A percentile compares a stretch with the other conserved stretches of the same genome.
Conservation (phyloP, 2,113 vertebrate genomes). For the Protomyctophum bolini region DNA sequence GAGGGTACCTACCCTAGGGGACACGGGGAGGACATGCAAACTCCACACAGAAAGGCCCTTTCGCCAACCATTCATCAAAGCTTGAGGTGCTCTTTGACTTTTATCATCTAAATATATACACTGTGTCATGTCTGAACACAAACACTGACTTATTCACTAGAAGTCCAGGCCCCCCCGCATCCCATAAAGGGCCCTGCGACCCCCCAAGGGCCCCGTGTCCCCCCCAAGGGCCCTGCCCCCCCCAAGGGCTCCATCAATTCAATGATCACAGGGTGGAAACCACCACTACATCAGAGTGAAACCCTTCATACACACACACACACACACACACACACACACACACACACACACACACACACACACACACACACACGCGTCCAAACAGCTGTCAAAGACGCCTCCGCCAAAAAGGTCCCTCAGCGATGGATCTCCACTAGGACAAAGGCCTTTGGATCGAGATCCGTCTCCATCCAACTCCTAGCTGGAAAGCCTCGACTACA, state of each 20-base stretch:
- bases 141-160: conserved; percentile 32
- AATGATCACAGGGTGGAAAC: conserved; percentile 58
- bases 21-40: too few relatives aligned
- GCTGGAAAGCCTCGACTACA: too few relatives aligned
- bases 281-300: conserved; percentile 43
- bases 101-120: conserved; percentile 4
- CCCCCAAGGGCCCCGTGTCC: too few relatives aligned
- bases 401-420: conserved; percentile 32
- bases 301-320: conserved; percentile 52
- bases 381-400: conserved; percentile 61
- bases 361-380: not conserved
- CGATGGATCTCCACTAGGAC: conserved; percentile 14
- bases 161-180: not conserved
- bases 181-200: conserved; percentile 1
- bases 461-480: too few relatives aligned
- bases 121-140: conserved; percentile 5
- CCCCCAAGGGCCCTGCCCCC: conserved; percentile 14
- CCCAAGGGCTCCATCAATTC: conserved; percentile 64
- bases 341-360: conserved; percentile 23
- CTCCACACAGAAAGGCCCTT: too few relatives aligned
- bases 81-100: not conserved
- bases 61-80: too few relatives aligned
- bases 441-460: too few relatives aligned
- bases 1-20: too few relatives aligned
- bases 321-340: conserved; percentile 55